Evolutionary conservation across 30 jellyfish, hydroid and myxozoan species (phyloP).

Genomic region (Turritopsis dohrnii): DNA sequence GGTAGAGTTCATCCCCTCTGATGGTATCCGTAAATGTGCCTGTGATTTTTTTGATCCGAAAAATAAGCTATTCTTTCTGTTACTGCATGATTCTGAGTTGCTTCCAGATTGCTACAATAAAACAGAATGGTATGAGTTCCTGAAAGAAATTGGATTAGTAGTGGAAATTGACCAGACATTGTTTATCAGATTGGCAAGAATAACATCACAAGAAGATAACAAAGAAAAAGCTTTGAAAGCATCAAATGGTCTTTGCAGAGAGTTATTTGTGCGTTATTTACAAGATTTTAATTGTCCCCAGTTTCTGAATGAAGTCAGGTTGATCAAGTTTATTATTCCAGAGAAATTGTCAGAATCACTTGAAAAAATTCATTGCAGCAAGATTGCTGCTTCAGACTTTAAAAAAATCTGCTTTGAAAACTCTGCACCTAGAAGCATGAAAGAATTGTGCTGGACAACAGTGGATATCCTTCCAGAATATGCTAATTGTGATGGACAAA

Average conservation of each 20-base stretch:
- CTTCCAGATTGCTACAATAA: constrained; percentile 30
- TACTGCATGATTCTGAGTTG: constrained; percentile 31
- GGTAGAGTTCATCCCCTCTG: constrained; percentile 21
- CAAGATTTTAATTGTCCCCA: constrained; percentile 24
- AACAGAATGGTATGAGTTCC: constrained; percentile 30
- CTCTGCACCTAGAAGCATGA: background rate
- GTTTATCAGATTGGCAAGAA: constrained; percentile 38
- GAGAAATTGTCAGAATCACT: constrained; percentile 14
- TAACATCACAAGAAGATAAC: constrained; percentile 9
- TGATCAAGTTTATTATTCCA: constrained; percentile 27
- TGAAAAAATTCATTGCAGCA: constrained; percentile 15
- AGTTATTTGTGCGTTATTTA: constrained; percentile 9
- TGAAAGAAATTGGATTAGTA: constrained; percentile 35
- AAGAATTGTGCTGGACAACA: background rate
- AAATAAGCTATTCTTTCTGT: constrained; percentile 9
- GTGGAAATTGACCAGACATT: constrained; percentile 7
- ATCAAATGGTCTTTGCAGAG: constrained; percentile 25
- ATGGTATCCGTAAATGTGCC: constrained; percentile 13
- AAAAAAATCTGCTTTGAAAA: background rate
- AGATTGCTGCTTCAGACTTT: background rate
- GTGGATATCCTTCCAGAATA: background rate
- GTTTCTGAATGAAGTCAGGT: background rate
- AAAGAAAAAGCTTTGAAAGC: background rate
- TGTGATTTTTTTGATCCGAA: constrained; percentile 45
- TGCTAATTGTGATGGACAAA: background rate